phyloP scores from a whole-genome alignment of 2,113 vertebrate genomes.

The Sprattus sprattus region DNA sequence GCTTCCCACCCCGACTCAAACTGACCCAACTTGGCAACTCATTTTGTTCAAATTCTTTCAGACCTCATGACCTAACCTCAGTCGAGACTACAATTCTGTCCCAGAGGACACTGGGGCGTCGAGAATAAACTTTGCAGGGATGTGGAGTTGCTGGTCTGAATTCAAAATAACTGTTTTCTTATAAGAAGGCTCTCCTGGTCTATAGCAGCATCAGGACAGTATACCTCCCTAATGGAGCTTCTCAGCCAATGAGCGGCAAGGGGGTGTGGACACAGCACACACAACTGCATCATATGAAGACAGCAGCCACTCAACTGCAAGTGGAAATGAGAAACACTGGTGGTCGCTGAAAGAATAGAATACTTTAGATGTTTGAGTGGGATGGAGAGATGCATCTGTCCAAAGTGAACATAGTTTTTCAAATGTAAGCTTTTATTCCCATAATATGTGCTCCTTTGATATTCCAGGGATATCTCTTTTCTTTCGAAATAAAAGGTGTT shows the following conservation, averaged over 20 bases:
- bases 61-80: conserved; percentile 7
- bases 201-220: neutral
- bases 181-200: neutral
- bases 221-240: neutral
- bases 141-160: neutral
- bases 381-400: neutral
- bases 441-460: neutral
- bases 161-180: conserved; percentile 11
- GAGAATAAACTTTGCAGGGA: neutral
- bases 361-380: neutral
- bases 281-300: neutral
- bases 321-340: neutral
- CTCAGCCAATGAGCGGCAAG: neutral
- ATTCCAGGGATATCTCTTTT: neutral
- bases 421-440: neutral
- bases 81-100: conserved; percentile 1
- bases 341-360: neutral
- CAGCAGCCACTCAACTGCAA: neutral
- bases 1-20: conserved; percentile 5
- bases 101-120: neutral
- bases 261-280: neutral
- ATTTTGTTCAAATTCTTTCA: conserved; percentile 4
- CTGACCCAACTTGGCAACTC: conserved; percentile 6
- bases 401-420: neutral
- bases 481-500: neutral